phyloP scores from a whole-genome alignment of 2,888 invertebrate genomes.

The Leptinotarsa tumamoca region DNA sequence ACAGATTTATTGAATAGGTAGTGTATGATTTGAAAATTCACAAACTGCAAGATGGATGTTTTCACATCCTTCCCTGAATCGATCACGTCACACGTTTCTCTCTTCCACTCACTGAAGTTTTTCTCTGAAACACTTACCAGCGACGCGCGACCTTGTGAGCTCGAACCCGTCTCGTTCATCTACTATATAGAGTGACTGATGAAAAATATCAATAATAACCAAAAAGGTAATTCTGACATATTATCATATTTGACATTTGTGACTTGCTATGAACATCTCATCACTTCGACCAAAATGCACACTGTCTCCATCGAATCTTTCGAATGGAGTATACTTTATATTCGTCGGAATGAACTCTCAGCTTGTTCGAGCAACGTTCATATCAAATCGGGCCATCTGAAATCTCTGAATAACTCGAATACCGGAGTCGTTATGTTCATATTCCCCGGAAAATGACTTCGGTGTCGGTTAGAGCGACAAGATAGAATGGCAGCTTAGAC shows the following conservation, averaged over 20 bases:
- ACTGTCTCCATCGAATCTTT: neutral
- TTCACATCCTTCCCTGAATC: no score
- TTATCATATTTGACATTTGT: no score
- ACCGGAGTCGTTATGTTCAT: constrained; percentile 23
- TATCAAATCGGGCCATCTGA: constrained; percentile 12
- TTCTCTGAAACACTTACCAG: no score
- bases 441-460: constrained; percentile 7
- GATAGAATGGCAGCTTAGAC: constrained; percentile 35
- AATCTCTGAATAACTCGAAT: constrained; percentile 22
- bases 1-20: neutral
- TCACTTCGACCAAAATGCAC: neutral
- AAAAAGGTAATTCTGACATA: no score
- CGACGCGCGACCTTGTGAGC: no score
- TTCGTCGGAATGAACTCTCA: neutral
- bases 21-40: no score
- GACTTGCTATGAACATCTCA: neutral
- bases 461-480: constrained; percentile 16
- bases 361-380: constrained; percentile 14
- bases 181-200: no score
- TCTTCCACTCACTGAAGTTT: no score
- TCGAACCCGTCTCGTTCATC: no score
- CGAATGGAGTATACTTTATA: neutral
- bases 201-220: no score
- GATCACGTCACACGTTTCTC: no score
- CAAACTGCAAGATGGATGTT: no score